These are phyloP conservation scores for Halcyon senegalensis DNA, from an alignment of 2,113 vertebrate genomes.

Conservation along the genomic window DNA sequence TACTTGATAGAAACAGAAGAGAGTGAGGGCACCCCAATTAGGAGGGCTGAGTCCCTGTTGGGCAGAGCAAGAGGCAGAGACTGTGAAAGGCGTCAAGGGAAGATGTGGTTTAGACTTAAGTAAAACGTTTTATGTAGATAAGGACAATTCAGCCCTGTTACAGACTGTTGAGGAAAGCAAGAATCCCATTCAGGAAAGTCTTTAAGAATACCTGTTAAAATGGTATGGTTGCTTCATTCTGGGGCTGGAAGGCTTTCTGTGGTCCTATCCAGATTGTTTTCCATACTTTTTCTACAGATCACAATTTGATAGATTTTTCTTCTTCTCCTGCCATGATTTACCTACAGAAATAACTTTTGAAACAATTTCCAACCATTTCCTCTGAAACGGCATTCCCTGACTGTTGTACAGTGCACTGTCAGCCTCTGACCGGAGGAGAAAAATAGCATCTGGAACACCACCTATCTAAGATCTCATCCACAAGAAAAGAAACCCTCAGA, in stretches of 20 bases:
- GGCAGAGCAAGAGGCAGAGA: neutral
- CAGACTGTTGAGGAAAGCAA: neutral
- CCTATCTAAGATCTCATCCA: neutral
- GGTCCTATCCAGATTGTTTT: neutral
- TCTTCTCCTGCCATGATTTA: neutral
- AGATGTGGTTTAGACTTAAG: neutral
- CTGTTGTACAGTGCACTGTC: neutral
- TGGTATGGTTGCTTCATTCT: neutral
- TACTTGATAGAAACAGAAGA: neutral
- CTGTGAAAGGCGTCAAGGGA: neutral
- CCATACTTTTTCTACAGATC: neutral
- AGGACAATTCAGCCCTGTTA: neutral
- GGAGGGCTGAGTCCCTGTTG: neutral
- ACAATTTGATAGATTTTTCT: neutral
- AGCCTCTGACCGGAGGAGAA: neutral
- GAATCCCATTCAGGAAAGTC: neutral
- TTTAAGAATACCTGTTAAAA: neutral
- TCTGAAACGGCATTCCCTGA: neutral
- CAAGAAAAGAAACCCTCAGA: neutral
- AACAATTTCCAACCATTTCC: neutral
- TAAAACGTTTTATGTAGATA: neutral
- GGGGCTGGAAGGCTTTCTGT: neutral
- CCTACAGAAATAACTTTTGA: neutral
- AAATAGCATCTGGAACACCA: neutral
- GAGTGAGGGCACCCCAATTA: neutral